phyloP scores from a whole-genome alignment of 1,140 invertebrate species.

The Frieseomelitta varia region DNA sequence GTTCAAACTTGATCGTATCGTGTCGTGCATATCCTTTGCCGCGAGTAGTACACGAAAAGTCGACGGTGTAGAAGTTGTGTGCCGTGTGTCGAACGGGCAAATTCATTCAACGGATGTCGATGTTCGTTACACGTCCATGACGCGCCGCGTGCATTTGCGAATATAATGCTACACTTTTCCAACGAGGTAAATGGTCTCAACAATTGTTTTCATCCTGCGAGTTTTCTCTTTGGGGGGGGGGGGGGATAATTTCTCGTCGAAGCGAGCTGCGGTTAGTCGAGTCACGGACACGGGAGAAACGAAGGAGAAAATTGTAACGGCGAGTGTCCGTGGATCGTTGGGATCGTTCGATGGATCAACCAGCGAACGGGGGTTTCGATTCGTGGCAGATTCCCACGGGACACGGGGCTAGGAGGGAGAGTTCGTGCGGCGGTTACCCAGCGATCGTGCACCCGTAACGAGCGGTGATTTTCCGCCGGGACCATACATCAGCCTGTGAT shows the following conservation, averaged over 20 bases:
- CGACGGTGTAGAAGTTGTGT: too few species aligned
- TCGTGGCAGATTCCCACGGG: background rate
- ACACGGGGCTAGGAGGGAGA: background rate
- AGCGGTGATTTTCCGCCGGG: slow-evolving; percentile 22
- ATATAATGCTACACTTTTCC: slow-evolving; percentile 77
- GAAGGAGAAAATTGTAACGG: too few species aligned
- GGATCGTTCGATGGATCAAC: slow-evolving; percentile 9
- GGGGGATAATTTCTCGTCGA: too few species aligned
- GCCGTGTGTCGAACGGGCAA: background rate
- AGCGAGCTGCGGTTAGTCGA: too few species aligned
- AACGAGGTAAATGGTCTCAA: slow-evolving; percentile 69
- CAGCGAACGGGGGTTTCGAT: background rate
- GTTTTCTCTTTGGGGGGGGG: too few species aligned
- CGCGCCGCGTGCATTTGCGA: slow-evolving; percentile 62
- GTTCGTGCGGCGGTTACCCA: background rate
- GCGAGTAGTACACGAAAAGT: too few species aligned
- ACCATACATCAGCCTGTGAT: background rate
- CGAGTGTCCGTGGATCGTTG: background rate
- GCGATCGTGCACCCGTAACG: background rate
- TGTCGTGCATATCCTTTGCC: too few species aligned
- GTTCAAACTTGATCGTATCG: background rate
- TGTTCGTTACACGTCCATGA: slow-evolving; percentile 58
- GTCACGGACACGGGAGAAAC: too few species aligned
- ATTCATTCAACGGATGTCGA: background rate
- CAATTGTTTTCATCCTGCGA: too few species aligned